Evolutionary conservation across 2,797 vertebrate species (phyloP), one percentile per base, ranked within the genome.

Genomic region (Telmatherina bonti): DNA sequence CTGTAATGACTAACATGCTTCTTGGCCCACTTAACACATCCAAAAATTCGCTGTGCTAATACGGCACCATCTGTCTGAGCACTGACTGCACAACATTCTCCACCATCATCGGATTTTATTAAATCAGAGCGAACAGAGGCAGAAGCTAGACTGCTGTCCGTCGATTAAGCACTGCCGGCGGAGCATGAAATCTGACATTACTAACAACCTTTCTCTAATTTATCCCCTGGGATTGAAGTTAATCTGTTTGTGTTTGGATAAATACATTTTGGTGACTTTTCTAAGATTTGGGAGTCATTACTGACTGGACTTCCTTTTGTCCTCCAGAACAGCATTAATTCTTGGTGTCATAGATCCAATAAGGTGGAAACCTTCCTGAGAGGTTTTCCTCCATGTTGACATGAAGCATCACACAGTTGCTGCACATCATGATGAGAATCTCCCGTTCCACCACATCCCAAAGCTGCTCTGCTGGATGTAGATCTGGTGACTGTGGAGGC

Each of bases 11-110:
- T 45, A 79, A 76, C 67, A 75, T 45, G 76, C 54, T 78, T 79
- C 64, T 22, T 76, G 70, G 71, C 70, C 76, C 61, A 76, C 76
- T 88, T 80, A 88, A 77, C 70, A 63, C 67, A 60, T 77, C 60
- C 66, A 69, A 79, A 88, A 62, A 77, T 55, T 61, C 53, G 57
- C 49, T 18, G 72, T 6, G 5, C 64, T 79, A 70, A 79, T 79
- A 77, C 74, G 31, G 49, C 5, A 57, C 72, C 75, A 84, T 85
- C 82, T 78, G 81, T 51, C 67, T 78, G 59, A 51, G 47, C 57
- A 49, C 72, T 72, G 76, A 18, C 76, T 75, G 31, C 13, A 62
- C 49, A 47, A 29, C 64, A 49, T 56, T 68, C 61, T 54, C 70
- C 68, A 15, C 49, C 53, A 80, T 78, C 55, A 58, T 16, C 73